Evolutionary conservation across 2,888 invertebrate genomes (phyloP).

Genomic region (Lasioglossum pauxillum): DNA sequence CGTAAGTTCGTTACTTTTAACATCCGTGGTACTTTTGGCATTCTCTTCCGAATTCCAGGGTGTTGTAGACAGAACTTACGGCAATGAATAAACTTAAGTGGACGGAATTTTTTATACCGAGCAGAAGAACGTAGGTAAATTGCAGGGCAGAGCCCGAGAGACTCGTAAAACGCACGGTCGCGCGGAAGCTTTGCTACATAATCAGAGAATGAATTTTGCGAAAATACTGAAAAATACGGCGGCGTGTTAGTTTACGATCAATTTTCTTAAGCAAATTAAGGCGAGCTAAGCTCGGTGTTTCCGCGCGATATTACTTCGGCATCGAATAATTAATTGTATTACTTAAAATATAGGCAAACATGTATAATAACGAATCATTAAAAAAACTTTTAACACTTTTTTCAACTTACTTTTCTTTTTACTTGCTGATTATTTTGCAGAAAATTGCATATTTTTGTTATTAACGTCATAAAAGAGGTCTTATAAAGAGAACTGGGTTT

Average conservation of each 20-base stretch:
- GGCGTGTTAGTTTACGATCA: conserved; percentile 27
- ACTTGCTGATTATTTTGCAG: too few relatives aligned
- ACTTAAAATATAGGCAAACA: too few relatives aligned
- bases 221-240: conserved; percentile 33
- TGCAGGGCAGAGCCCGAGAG: conserved; percentile 22
- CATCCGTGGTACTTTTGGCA: not conserved
- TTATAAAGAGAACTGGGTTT: too few relatives aligned
- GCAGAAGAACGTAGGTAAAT: conserved; percentile 36
- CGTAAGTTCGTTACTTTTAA: not conserved
- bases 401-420: too few relatives aligned
- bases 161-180: conserved; percentile 48
- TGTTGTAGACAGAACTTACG: not conserved
- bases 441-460: too few relatives aligned
- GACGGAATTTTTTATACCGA: conserved; percentile 36
- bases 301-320: too few relatives aligned
- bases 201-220: conserved; percentile 36
- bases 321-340: not conserved
- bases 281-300: not conserved
- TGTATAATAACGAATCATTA: too few relatives aligned
- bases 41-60: conserved; percentile 10
- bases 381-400: too few relatives aligned
- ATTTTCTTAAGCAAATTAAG: conserved; percentile 8
- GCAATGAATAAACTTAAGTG: conserved; percentile 20
- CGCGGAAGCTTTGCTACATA: conserved; percentile 45
- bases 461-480: too few relatives aligned